A percentile compares a stretch with the other conserved stretches of the same genome.
Conservation (phyloP, 2,797 vertebrate genomes). For the Microctenopoma stevenorrisi region DNA sequence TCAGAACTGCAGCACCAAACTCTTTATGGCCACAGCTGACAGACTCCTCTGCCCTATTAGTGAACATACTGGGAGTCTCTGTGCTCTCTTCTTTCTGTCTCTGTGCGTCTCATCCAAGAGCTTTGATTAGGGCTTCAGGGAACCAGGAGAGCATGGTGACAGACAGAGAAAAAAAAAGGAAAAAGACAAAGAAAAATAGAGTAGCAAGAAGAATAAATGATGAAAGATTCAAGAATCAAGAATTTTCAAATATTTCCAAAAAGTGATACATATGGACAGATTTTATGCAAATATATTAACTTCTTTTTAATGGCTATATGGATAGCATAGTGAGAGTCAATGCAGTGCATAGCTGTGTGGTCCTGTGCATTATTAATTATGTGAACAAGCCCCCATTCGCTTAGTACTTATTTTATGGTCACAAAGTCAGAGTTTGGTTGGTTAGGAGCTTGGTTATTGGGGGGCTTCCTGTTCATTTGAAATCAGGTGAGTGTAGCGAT, state of each 20-base stretch:
- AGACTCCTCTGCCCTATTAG: constrained; percentile 77
- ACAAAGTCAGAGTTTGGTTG: not conserved
- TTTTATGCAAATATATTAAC: not conserved
- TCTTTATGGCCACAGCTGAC: constrained; percentile 72
- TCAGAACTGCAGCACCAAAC: constrained; percentile 60
- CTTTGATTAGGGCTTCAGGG: constrained; percentile 80
- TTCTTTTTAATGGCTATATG: not conserved
- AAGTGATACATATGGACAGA: not conserved
- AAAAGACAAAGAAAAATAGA: constrained; percentile 7
- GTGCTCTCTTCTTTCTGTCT: constrained; percentile 54
- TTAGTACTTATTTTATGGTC: not conserved
- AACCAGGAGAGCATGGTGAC: constrained; percentile 57
- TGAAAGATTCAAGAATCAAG: constrained; percentile 8
- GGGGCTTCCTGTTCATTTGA: not conserved
- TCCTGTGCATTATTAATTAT: constrained; percentile 17
- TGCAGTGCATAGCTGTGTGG: not conserved
- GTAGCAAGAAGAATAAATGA: not conserved
- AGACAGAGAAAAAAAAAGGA: constrained; percentile 22
- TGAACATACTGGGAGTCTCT: constrained; percentile 60
- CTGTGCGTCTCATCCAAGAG: constrained; percentile 55
- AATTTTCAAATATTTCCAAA: constrained; percentile 16
- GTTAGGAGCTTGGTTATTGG: not conserved
- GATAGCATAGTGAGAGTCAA: not conserved
- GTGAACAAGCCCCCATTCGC: not conserved
- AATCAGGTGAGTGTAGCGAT: not conserved